A percentile compares a stretch with the other conserved stretches of the same genome.
These are phyloP conservation scores for Avahi laniger DNA, from an alignment of 2,797 vertebrate genomes.

Conservation along the genomic window DNA sequence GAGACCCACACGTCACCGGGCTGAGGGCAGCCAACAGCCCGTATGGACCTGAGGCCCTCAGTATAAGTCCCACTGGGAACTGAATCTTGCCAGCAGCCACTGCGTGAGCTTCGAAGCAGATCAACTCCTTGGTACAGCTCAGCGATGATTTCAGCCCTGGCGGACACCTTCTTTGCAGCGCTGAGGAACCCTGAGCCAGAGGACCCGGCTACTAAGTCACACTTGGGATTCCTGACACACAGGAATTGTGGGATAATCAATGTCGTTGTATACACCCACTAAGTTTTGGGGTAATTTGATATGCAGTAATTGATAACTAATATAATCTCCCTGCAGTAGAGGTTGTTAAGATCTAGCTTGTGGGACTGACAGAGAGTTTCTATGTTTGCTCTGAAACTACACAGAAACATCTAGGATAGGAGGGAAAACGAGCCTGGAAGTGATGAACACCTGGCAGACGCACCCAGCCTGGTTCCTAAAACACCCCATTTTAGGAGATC, in stretches of 20 bases:
- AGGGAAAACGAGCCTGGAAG: neutral
- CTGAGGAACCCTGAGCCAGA: neutral
- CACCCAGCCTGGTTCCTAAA: neutral
- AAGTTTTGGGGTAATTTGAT: neutral
- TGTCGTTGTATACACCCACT: neutral
- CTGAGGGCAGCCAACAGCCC: neutral
- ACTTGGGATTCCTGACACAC: neutral
- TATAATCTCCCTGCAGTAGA: neutral
- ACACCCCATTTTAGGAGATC: neutral
- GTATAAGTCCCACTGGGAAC: neutral
- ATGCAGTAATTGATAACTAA: neutral
- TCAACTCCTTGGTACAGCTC: fast-evolving
- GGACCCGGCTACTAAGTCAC: no score
- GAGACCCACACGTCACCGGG: neutral
- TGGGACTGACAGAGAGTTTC: neutral
- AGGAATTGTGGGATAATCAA: neutral
- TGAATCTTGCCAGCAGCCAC: neutral
- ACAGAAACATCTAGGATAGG: neutral
- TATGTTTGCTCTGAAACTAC: neutral
- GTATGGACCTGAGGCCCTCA: neutral
- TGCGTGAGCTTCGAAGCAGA: neutral
- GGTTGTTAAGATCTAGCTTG: neutral
- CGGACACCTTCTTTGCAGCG: neutral
- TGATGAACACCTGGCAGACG: neutral
- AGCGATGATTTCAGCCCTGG: neutral